These are phyloP conservation scores for Sesia apiformis DNA, from an alignment of 2,888 invertebrate genomes.

Conservation along the genomic window DNA sequence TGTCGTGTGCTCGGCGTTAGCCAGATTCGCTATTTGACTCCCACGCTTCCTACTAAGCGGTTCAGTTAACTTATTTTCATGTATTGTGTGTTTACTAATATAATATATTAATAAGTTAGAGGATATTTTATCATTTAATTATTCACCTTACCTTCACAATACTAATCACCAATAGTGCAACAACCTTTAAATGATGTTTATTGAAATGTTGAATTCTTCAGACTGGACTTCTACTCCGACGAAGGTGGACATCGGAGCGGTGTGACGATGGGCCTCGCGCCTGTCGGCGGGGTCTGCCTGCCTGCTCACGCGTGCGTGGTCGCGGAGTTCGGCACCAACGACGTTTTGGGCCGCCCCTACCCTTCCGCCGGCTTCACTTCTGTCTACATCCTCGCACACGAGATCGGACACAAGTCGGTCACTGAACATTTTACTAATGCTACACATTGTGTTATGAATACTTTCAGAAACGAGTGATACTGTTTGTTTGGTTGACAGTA, in stretches of 20 bases:
- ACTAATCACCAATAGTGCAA: too few species aligned
- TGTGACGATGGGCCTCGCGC: constrained; percentile 88
- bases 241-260: constrained; percentile 81
- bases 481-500: background rate
- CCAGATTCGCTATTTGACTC: too few species aligned
- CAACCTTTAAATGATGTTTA: too few species aligned
- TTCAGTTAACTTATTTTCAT: too few species aligned
- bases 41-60: too few species aligned
- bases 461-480: background rate
- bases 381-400: constrained; percentile 87
- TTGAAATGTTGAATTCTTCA: constrained; percentile 28
- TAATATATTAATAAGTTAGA: too few species aligned
- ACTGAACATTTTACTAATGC: background rate
- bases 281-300: constrained; percentile 84
- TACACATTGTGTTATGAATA: background rate
- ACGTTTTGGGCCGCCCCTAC: constrained; percentile 83
- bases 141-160: too few species aligned
- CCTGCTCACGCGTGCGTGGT: constrained; percentile 84
- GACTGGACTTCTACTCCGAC: constrained; percentile 82
- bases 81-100: too few species aligned
- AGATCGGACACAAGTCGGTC: constrained; percentile 88
- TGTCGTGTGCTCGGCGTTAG: too few species aligned
- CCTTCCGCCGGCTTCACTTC: constrained; percentile 90
- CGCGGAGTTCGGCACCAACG: constrained; percentile 83
- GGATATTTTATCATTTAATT: too few species aligned